Conservation (phyloP, 2,113 vertebrate genomes). For the Urocitellus parryii region DNA sequence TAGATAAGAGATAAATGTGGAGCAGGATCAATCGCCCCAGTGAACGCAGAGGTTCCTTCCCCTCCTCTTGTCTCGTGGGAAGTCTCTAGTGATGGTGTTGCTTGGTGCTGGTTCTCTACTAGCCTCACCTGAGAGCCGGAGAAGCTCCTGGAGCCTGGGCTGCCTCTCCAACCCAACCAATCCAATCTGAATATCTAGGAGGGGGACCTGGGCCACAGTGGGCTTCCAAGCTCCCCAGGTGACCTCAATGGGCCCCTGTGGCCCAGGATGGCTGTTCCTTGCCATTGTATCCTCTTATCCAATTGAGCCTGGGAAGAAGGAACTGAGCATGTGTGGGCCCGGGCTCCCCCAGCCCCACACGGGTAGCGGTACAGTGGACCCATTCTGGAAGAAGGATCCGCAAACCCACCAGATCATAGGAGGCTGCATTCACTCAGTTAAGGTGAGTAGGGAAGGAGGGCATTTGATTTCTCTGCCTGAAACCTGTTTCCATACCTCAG, state of each 20-base stretch:
- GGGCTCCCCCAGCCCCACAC: neutral
- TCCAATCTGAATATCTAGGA: neutral
- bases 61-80: neutral
- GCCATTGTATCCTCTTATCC: rapidly evolving
- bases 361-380: rapidly evolving
- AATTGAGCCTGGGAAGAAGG: neutral
- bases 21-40: neutral
- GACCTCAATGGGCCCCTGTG: rapidly evolving
- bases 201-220: neutral
- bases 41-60: neutral
- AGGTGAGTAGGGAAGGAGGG: neutral
- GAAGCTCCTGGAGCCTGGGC: neutral
- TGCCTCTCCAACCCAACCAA: neutral
- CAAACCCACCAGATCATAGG: neutral
- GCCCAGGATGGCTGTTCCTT: rapidly evolving
- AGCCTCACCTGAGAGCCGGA: neutral
- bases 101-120: neutral
- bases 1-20: too few species aligned
- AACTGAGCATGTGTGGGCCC: neutral
- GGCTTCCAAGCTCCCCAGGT: neutral
- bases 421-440: neutral
- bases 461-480: neutral
- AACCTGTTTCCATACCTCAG: neutral
- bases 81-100: neutral
- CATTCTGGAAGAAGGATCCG: neutral